phyloP scores from a whole-genome alignment of 2,888 invertebrate genomes.

The Rhaphigaster nebulosa region DNA sequence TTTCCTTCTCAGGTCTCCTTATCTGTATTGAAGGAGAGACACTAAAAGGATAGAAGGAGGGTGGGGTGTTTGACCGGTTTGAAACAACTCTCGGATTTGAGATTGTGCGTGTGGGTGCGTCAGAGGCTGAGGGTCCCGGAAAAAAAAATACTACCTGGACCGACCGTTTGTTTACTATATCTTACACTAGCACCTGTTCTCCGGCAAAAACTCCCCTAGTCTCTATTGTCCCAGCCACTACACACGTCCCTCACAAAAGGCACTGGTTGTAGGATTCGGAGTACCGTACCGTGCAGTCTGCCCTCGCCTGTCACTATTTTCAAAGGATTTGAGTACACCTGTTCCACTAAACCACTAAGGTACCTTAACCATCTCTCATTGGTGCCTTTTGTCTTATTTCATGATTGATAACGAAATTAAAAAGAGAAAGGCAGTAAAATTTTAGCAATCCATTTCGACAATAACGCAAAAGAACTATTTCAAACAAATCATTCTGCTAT shows the following conservation, averaged over 20 bases:
- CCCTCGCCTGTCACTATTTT: constrained; percentile 36
- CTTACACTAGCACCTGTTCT: constrained; percentile 56
- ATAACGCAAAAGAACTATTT: neutral
- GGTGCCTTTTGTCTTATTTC: neutral
- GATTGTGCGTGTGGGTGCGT: constrained; percentile 46
- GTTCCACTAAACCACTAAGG: neutral
- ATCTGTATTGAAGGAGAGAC: constrained; percentile 46
- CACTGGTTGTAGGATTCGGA: constrained; percentile 37
- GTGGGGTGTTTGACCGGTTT: constrained; percentile 47
- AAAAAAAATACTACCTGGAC: constrained; percentile 51
- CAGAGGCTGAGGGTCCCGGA: constrained; percentile 18
- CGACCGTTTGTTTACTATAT: constrained; percentile 56
- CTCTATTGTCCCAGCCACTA: constrained; percentile 51
- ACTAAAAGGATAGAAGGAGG: constrained; percentile 25
- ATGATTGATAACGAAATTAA: neutral
- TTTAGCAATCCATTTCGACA: neutral
- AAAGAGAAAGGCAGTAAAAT: neutral
- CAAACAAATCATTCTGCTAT: neutral
- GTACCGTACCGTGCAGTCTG: constrained; percentile 46
- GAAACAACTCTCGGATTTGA: constrained; percentile 48
- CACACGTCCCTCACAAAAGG: constrained; percentile 7
- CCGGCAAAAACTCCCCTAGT: constrained; percentile 43
- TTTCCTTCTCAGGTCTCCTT: constrained; percentile 6
- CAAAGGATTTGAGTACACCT: constrained; percentile 25
- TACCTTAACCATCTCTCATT: neutral